Percentiles rank a stretch among this genome's conserved stretches.
Conservation (phyloP, 2,797 vertebrate genomes). For the Peromyscus aztecus region DNA sequence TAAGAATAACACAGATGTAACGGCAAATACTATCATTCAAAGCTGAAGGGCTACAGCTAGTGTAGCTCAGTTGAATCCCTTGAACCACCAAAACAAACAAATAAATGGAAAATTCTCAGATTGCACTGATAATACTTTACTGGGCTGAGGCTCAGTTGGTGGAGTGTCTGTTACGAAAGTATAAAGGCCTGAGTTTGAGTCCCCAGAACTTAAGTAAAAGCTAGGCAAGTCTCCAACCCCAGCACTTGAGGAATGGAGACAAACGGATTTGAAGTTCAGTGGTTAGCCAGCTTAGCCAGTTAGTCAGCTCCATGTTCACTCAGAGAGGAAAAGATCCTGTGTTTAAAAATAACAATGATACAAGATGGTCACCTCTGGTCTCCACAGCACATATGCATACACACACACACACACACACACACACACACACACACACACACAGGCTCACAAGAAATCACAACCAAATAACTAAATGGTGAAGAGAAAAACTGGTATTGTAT, state of each 20-base stretch:
- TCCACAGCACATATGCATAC: neutral
- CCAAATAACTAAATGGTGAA: constrained; percentile 15
- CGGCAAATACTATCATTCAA: neutral
- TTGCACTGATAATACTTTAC: neutral
- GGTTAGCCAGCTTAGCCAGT: neutral
- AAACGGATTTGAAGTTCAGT: neutral
- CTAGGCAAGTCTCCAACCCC: neutral
- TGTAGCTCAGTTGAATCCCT: neutral
- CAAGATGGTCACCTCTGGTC: neutral
- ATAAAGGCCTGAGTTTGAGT: neutral
- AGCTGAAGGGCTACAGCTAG: neutral
- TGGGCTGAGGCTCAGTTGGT: neutral
- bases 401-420: neutral
- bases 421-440: neutral
- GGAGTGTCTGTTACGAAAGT: neutral
- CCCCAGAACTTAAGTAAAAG: neutral
- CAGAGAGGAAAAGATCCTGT: neutral
- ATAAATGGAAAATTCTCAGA: neutral
- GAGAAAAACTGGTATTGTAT: neutral
- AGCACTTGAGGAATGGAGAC: neutral
- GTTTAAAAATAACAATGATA: neutral
- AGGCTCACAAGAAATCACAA: constrained; percentile 4
- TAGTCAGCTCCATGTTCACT: neutral
- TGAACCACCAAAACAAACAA: neutral
- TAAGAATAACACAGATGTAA: constrained; percentile 25